These are phyloP conservation scores for Turritopsis rubra DNA, from an alignment of 30 jellyfish, hydroid and myxozoan genomes.

Conservation along the genomic window DNA sequence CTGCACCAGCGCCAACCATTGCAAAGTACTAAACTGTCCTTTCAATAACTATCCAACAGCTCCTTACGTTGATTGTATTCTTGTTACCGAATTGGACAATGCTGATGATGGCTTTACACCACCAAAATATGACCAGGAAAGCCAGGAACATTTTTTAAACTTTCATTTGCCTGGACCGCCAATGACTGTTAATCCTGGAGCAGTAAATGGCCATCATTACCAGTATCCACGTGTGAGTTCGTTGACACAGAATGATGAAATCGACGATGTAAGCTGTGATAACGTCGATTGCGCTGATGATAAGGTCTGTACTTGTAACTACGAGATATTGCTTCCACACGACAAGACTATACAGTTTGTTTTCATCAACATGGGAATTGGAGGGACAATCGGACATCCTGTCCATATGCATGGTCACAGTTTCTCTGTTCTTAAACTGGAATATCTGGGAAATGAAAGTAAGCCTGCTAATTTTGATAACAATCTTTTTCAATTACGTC, in stretches of 20 bases:
- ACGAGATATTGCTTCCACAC: constrained; percentile 53
- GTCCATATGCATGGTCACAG: constrained; percentile 88
- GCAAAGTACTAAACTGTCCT: constrained; percentile 84
- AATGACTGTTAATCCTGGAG: constrained; percentile 62
- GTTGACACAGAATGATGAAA: constrained; percentile 67
- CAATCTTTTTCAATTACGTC: too few species aligned
- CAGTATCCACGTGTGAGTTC: constrained; percentile 76
- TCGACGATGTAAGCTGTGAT: constrained; percentile 64
- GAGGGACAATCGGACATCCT: constrained; percentile 79
- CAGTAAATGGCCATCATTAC: constrained; percentile 77
- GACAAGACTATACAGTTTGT: constrained; percentile 80
- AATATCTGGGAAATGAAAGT: constrained; percentile 56
- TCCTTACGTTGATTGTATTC: constrained; percentile 38
- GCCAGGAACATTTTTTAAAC: constrained; percentile 64
- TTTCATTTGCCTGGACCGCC: constrained; percentile 73
- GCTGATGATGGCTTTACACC: constrained; percentile 46
- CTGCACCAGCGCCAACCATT: constrained; percentile 36
- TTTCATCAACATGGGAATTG: constrained; percentile 67
- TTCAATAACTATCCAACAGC: constrained; percentile 60
- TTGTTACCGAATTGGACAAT: constrained; percentile 45
- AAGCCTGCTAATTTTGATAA: too few species aligned
- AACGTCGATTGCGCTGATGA: constrained; percentile 76
- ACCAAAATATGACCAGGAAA: constrained; percentile 48
- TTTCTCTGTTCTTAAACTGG: constrained; percentile 69
- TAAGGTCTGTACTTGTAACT: constrained; percentile 69